Percentiles rank a stretch among this genome's conserved stretches.
phyloP scores from a whole-genome alignment of 2,888 invertebrate genomes.

The Linnaemya tessellans region DNA sequence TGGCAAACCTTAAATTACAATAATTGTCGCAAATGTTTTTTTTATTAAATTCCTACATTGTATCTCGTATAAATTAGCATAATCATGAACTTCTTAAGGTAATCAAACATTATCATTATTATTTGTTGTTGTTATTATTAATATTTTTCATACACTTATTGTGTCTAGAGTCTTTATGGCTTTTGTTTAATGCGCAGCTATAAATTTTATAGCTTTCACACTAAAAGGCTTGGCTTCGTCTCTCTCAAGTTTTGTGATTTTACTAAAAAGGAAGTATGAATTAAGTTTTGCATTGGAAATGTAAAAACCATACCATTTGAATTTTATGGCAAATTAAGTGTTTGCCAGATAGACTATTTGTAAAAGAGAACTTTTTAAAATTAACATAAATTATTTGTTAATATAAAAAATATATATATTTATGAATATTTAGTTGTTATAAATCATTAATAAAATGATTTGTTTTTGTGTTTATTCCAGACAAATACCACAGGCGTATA shows the following conservation, averaged over 20 bases:
- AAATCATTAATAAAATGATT: slow-evolving; percentile 10
- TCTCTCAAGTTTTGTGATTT: not conserved
- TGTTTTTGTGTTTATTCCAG: slow-evolving; percentile 82
- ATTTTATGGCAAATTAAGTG: slow-evolving; percentile 41
- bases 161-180: not conserved
- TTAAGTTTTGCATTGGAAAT: slow-evolving; percentile 8
- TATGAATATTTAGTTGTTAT: not conserved
- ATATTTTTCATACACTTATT: not conserved
- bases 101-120: slow-evolving; percentile 7
- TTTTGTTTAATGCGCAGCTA: slow-evolving; percentile 42
- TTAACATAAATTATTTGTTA: slow-evolving; percentile 36
- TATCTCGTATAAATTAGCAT: slow-evolving; percentile 40
- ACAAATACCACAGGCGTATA: slow-evolving; percentile 87
- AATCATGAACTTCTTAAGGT: slow-evolving; percentile 5
- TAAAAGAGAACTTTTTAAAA: slow-evolving; percentile 13
- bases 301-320: not conserved
- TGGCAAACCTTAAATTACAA: not conserved
- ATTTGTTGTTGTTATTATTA: not conserved
- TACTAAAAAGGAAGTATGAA: slow-evolving; percentile 41
- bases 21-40: slow-evolving; percentile 16
- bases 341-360: slow-evolving; percentile 5
- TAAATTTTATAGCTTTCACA: slow-evolving; percentile 52
- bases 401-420: not conserved
- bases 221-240: slow-evolving; percentile 44
- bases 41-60: slow-evolving; percentile 3